Base-by-base conservation (phyloP, 2,797 vertebrate genomes). In the Rhinichthys osculus region DNA sequence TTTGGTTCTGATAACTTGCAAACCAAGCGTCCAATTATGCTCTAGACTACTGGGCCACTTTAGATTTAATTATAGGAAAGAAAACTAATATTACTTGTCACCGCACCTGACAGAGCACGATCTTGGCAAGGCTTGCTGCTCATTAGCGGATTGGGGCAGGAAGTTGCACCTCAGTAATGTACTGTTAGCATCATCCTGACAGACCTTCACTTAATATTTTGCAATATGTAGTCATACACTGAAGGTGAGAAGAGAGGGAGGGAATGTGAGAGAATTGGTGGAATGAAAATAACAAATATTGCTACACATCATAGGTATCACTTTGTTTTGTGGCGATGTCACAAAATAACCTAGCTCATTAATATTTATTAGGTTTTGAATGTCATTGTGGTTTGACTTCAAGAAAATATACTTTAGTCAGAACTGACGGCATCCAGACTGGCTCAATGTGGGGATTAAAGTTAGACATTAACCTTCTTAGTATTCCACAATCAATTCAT, bases 51-150 rank as follows among this genome's bases (percentile, higher is more conserved):
- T 3, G 70, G 74, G 47, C 79, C 82, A 83, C 84, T 89, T 88
- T 87, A 86, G 59, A 86, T 89, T 90, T 88, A 90, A 90, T 90
- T 89, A 90, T 87, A 89, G 87, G 79, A 54, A 70, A 70, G 81
- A 85, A 85, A 72, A 79, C 67, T 72, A 69, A 80, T 87, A 87
- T 87, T 83, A 79, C 82, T 86, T 85, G 71, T 85, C 82, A 87
- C 71, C 69, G 38, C 88, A 87, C 84, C 82, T 87, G 82, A 83
- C 86, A 42, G 59, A 59, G 40, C 69, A 59, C 30, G 40, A 59
- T 70, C 76, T 64, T 30, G 67, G 42, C 23, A 0, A 42, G 42
- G 47, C 69, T 73, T 79, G 23, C 54, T 79, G 67, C 86, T 87
- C 44, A 79, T 84, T 87, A 83, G 35, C 14, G 2, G 38, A 59